phyloP scores from a whole-genome alignment of 2,113 vertebrate species.

The Neogobius melanostomus region DNA sequence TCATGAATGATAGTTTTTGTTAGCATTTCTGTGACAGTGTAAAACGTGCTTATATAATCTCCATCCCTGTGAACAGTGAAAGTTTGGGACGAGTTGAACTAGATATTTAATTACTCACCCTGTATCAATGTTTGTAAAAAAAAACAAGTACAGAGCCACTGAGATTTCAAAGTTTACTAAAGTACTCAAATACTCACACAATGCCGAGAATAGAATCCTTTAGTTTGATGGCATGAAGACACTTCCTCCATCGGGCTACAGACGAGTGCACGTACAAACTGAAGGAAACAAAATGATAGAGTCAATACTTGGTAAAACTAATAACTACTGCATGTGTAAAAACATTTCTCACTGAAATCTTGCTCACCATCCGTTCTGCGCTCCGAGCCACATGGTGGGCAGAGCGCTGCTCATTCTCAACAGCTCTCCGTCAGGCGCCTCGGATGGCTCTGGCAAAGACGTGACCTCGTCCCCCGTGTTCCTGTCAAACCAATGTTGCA shows the following conservation, averaged over 20 bases:
- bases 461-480: conserved; percentile 32
- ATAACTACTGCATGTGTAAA: neutral
- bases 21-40: too few relatives aligned
- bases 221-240: conserved; percentile 96
- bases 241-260: conserved; percentile 95
- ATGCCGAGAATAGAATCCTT: conserved; percentile 96
- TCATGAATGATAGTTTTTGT: too few relatives aligned
- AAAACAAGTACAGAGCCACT: too few relatives aligned
- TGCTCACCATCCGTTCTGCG: conserved; percentile 94
- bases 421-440: conserved; percentile 71
- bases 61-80: too few relatives aligned
- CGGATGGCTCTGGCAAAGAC: conserved; percentile 72
- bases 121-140: too few relatives aligned
- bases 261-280: conserved; percentile 95
- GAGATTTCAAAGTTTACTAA: neutral
- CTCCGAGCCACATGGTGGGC: conserved; percentile 98
- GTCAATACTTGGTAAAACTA: neutral
- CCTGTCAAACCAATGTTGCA: conserved; percentile 35
- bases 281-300: neutral
- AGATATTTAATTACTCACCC: too few relatives aligned
- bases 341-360: neutral
- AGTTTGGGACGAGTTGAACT: too few relatives aligned
- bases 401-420: conserved; percentile 81
- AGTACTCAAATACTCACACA: conserved; percentile 81
- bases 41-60: too few relatives aligned